phyloP scores from a whole-genome alignment of 2,888 invertebrate genomes.

The Raillietiella orientalis region DNA sequence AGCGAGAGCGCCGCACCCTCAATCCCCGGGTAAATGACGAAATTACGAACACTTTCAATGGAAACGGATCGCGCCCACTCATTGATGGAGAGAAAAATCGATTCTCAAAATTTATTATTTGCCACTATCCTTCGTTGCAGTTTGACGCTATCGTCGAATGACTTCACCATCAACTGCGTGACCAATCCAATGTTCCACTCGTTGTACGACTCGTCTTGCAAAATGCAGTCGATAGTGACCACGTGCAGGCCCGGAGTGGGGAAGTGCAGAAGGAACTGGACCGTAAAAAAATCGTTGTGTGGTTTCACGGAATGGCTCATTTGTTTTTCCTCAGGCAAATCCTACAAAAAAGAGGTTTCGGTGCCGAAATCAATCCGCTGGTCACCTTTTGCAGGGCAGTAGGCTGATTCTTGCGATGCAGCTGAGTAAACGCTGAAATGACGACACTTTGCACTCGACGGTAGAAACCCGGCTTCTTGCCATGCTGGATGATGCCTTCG shows the following conservation, averaged over 20 bases:
- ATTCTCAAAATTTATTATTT: no score
- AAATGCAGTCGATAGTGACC: constrained; percentile 40
- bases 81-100: no score
- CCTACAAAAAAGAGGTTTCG: no score
- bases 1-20: no score
- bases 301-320: constrained; percentile 53
- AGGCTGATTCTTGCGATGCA: no score
- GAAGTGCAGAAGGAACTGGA: constrained; percentile 53
- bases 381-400: no score
- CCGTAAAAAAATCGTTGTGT: constrained; percentile 74
- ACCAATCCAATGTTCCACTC: constrained; percentile 1
- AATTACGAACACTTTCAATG: no score
- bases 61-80: no score
- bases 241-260: constrained; percentile 25
- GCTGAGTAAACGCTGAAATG: constrained; percentile 29
- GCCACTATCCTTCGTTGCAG: no score
- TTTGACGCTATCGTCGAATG: constrained; percentile 2
- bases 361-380: no score
- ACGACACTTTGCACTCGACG: constrained; percentile 33
- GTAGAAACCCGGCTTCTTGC: constrained; percentile 27
- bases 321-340: no score
- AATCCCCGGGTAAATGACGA: no score
- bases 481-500: constrained; percentile 52
- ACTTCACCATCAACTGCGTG: constrained; percentile 1
- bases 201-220: constrained; percentile 31